These are phyloP conservation scores for Rhombomys opimus DNA, from an alignment of 2,113 vertebrate species.

Conservation along the genomic window DNA sequence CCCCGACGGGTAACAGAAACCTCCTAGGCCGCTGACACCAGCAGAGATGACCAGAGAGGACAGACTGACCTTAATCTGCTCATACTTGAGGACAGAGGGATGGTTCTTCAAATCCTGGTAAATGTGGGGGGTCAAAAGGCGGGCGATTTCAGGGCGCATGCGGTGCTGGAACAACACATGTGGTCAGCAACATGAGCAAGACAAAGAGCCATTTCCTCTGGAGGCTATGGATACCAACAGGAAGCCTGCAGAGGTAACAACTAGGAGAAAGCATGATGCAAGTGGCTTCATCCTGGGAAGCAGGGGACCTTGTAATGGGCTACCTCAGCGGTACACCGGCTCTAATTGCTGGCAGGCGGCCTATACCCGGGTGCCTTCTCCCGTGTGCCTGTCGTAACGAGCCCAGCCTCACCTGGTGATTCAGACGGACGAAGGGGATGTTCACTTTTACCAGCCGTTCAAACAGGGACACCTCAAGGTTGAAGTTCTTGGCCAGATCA, in stretches of 20 bases:
- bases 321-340: conserved; percentile 6
- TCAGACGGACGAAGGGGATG: conserved; percentile 93
- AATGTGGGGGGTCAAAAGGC: conserved; percentile 94
- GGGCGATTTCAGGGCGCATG: conserved; percentile 96
- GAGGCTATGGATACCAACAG: not conserved
- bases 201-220: not conserved
- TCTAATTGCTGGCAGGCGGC: not conserved
- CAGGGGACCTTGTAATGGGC: not conserved
- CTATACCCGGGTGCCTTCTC: conserved; percentile 3
- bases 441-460: conserved; percentile 93
- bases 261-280: not conserved
- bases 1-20: not conserved
- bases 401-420: conserved; percentile 92
- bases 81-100: conserved; percentile 93
- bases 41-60: not conserved
- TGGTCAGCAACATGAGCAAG: conserved; percentile 22
- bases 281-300: not conserved
- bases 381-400: not conserved
- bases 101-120: conserved; percentile 94
- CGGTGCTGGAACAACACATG: conserved; percentile 90
- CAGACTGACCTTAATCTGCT: conserved; percentile 92
- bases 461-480: conserved; percentile 96
- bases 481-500: conserved; percentile 95
- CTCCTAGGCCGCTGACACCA: not conserved
- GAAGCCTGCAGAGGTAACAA: not conserved